Evolutionary conservation across 2,113 vertebrate genomes (phyloP), one percentile per base, ranked within the genome.

Genomic region (Callospermophilus lateralis): DNA sequence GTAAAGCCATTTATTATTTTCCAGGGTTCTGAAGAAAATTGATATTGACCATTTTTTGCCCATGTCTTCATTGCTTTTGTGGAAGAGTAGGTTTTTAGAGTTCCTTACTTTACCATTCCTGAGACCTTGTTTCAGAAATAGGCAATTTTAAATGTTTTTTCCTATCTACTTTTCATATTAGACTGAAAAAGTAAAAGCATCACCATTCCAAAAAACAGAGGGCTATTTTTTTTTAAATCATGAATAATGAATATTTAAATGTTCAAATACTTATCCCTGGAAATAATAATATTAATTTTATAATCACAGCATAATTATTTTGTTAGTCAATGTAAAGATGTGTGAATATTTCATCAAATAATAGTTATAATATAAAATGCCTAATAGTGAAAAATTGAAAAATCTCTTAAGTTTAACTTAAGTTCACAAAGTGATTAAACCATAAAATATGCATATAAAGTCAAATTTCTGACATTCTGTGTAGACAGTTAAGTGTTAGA

Each of bases 171-270:
- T 92, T 96, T 68, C 39, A 11, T 51, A 84, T 30, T 88, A 45
- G 28, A 51, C 53, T 86, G 28, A 39, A 61, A 45, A 65, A 89
- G 32, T 5, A 86, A 83, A 85, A 42, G 7, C 48, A 76, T 45
- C 55, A 3, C 1, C 84, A 72, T 70, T 65, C 16, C 26, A 42
- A 45, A 70, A 4, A 78, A 24, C 26, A 51, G 10, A 92, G 6
- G 67, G 4, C 30, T 78, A 22, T 4, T 34, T 83, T 37, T 78
- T 91, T 45, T n/a, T n/a, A 70, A 70, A 45, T 67, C 28, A 94
- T 9, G 87, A 73, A 16, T 8, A 32, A 84, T 90, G 37, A 86
- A 93, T 83, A 88, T 55, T 94, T 79, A 93, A 63, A 16, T 63
- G 0, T 45, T 51, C 1, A n/a, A 87, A 90, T 51, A 85, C 26